These are phyloP conservation scores for Plusia festucae DNA, from an alignment of 2,888 invertebrate genomes.

Conservation along the genomic window DNA sequence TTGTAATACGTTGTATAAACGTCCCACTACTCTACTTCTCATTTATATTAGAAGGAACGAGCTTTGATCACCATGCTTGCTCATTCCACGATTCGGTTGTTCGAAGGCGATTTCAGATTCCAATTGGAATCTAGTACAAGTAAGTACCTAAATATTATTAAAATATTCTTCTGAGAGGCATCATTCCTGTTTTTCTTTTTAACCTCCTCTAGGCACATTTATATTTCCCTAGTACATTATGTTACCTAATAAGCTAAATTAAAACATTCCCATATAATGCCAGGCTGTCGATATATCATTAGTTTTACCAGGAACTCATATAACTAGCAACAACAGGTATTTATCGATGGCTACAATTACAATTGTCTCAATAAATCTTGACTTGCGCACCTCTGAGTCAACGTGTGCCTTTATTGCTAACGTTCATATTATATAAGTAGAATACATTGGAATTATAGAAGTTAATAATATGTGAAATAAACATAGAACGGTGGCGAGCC, in stretches of 20 bases:
- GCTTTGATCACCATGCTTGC: no score
- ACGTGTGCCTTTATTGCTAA: conserved; percentile 17
- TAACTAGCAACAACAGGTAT: not conserved
- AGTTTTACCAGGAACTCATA: conserved; percentile 32
- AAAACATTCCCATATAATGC: conserved; percentile 2
- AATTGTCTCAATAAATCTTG: conserved; percentile 47
- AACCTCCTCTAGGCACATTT: not conserved
- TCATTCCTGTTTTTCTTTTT: no score
- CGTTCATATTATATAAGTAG: not conserved
- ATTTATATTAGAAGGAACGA: no score
- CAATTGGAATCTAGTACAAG: no score
- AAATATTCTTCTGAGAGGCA: no score
- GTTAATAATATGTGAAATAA: not conserved
- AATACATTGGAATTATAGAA: not conserved
- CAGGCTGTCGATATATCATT: not conserved
- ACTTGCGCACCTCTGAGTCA: conserved; percentile 20
- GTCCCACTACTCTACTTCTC: no score
- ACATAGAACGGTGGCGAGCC: no score
- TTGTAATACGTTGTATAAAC: no score
- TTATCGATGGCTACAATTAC: conserved; percentile 32
- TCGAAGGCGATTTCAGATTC: no score
- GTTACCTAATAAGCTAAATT: not conserved
- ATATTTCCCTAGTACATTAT: not conserved
- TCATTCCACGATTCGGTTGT: no score
- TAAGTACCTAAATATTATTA: no score